Evolutionary conservation across 2,113 vertebrate species (phyloP), one percentile per base, ranked within the genome.

Genomic region (Catagonus wagneri): DNA sequence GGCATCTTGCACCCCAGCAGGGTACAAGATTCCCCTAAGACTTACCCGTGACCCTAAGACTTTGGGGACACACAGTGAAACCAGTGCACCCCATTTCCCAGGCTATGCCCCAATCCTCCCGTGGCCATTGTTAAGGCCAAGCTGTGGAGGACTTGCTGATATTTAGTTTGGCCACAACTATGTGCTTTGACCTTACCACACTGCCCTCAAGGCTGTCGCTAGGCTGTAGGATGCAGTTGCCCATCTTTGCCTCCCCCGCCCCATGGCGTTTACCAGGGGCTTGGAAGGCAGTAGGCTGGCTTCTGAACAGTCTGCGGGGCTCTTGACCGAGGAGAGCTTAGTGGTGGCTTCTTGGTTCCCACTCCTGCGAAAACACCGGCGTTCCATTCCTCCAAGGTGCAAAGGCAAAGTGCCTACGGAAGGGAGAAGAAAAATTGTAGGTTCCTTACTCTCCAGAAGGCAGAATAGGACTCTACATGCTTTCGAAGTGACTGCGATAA

Each of bases 1-100:
- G 87, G 85, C 96, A 78, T 71, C 92, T 91, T 84, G 83, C 32
- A 78, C 13, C 74, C 79, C 85, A 17, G 6, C 8, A 74, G 78
- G 25, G 16, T 65, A 7, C 61, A 16, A 75, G 52, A 11, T 65
- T 36, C 11, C 50, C 58, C 58, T 80, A 36, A 81, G 36, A 58
- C 23, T 74, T 63, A n/a, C 19, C 68, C 36, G 75, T 89, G 32
- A 27, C 58, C 65, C 72, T 78, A 34, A 92, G 68, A 63, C 32
- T 75, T 74, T 1, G 7, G 60, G 32, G 29, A 29, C 29, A 17
- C 58, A 17, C 29, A 54, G 23, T 76, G 22, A 29, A 65, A 50
- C 7, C 10, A 27, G 0, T 13, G 7, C 36, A 83, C 65, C 44
- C 76, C 36, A 11, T 87, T 60, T 89, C 76, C 81, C 54, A 79